Conservation (phyloP, 2,888 invertebrate genomes). For the Chalcis sispes region DNA sequence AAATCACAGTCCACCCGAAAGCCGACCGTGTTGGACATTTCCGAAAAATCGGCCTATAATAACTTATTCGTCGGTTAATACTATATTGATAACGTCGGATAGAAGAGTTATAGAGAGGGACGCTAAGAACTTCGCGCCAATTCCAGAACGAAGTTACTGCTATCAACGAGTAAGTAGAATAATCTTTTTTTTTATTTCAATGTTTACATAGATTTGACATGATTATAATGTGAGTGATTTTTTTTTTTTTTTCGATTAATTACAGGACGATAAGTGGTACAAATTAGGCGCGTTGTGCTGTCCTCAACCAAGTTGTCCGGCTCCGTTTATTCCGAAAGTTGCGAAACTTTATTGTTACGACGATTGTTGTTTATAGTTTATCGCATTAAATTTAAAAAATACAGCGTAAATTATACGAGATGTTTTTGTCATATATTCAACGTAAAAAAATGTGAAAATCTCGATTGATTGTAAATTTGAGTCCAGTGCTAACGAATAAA, state of each 20-base stretch:
- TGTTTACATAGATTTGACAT: too few species aligned
- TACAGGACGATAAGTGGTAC: conserved; percentile 54
- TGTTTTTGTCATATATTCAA: too few species aligned
- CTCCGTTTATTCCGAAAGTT: conserved; percentile 19
- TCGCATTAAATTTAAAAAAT: background rate
- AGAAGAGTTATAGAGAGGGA: background rate
- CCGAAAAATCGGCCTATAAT: conserved; percentile 68
- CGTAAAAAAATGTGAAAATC: too few species aligned
- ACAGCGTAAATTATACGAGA: too few species aligned
- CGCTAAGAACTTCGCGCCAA: too few species aligned
- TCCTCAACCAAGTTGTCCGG: conserved; percentile 50
- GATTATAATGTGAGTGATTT: background rate
- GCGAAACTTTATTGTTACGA: too few species aligned
- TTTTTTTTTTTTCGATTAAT: background rate
- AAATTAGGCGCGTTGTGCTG: conserved; percentile 46
- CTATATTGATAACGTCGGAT: background rate
- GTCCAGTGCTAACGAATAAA: too few species aligned
- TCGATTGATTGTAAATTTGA: too few species aligned
- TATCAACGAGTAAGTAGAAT: conserved; percentile 64
- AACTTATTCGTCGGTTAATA: conserved; percentile 61
- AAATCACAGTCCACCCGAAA: conserved; percentile 67
- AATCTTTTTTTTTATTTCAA: background rate
- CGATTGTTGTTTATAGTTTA: too few species aligned
- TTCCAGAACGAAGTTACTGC: conserved; percentile 64
- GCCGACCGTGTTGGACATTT: conserved; percentile 68